phyloP scores from a whole-genome alignment of 2,888 invertebrate genomes.

The Troglohyphantes excavatus region DNA sequence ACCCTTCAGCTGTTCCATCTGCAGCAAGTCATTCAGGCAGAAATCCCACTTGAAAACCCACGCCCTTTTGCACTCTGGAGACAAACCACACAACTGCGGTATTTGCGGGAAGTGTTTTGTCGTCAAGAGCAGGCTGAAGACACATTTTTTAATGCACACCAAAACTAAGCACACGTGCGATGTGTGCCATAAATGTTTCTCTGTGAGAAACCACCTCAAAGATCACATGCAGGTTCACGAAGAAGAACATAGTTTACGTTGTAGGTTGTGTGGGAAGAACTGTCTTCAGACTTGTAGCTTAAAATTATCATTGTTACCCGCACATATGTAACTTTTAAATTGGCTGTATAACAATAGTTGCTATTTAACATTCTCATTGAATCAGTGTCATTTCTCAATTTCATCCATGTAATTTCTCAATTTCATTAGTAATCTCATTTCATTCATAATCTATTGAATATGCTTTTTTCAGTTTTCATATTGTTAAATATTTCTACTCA shows the following conservation, averaged over 20 bases:
- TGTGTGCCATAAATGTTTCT: slow-evolving; percentile 72
- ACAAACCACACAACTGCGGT: slow-evolving; percentile 73
- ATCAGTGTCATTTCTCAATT: too few species aligned
- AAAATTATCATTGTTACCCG: slow-evolving; percentile 23
- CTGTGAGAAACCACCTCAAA: slow-evolving; percentile 56
- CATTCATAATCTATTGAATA: too few species aligned
- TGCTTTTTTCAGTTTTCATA: too few species aligned
- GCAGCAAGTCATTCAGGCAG: slow-evolving; percentile 72
- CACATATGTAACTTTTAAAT: not conserved
- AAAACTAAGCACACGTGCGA: slow-evolving; percentile 66
- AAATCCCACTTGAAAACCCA: slow-evolving; percentile 77
- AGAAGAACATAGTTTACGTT: slow-evolving; percentile 10
- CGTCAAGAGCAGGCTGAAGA: slow-evolving; percentile 72
- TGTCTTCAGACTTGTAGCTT: slow-evolving; percentile 43
- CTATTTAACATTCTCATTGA: too few species aligned
- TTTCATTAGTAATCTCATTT: too few species aligned
- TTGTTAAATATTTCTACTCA: too few species aligned
- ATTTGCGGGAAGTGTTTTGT: slow-evolving; percentile 76
- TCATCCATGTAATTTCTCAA: too few species aligned
- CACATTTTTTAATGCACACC: slow-evolving; percentile 68
- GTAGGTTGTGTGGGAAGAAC: slow-evolving; percentile 64
- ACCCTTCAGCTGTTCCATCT: slow-evolving; percentile 69
- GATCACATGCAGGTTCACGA: slow-evolving; percentile 66
- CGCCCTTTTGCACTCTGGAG: slow-evolving; percentile 64
- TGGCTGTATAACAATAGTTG: too few species aligned